Conservation (phyloP, 2,113 vertebrate species). For the Felis catus region F.catus_Fca126_mat1.0 CM031419.1:38424001-38424500, state of each 20-base stretch:
- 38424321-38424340: not conserved
- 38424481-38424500: slow-evolving; percentile 80
- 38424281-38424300: not conserved
- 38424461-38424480: slow-evolving; percentile 85
- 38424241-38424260: not conserved
- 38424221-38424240: not conserved
- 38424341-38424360: not conserved
- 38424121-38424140: not conserved
- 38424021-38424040: not conserved
- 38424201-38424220: not conserved
- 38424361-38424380: not conserved
- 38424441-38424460: slow-evolving; percentile 63
- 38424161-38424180: not conserved
- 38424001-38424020: not conserved
- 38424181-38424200: not conserved
- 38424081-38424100: not conserved
- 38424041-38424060: not conserved
- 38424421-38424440: not conserved
- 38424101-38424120: slow-evolving; percentile 1
- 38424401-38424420: not conserved
- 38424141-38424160: not conserved
- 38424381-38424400: not conserved
- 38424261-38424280: not conserved
- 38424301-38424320: not conserved
- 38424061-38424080: not conserved